phyloP scores from a whole-genome alignment of 2,797 vertebrate species.

The Sebastes cheni region DNA sequence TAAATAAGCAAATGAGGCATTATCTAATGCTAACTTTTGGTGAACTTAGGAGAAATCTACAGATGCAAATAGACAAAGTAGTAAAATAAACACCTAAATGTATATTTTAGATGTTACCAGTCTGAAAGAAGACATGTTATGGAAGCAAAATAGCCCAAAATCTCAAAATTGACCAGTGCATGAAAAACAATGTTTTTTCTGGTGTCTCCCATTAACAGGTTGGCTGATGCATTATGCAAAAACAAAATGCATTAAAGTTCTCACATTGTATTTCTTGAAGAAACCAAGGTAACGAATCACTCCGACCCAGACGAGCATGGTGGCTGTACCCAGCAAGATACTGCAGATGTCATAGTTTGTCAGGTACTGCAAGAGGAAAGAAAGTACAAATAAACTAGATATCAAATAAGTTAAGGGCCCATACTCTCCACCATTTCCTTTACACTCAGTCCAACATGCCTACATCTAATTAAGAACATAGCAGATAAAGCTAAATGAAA shows the following conservation, averaged over 20 bases:
- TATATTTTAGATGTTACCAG: fast-evolving
- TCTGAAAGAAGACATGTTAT: too few relatives aligned
- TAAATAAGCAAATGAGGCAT: too few relatives aligned
- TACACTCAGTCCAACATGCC: neutral
- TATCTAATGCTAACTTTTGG: too few relatives aligned
- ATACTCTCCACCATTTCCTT: neutral
- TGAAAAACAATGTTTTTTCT: too few relatives aligned
- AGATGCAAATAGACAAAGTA: too few relatives aligned
- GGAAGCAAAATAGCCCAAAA: too few relatives aligned
- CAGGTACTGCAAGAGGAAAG: conserved; percentile 82
- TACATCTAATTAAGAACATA: fast-evolving
- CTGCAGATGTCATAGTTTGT: conserved; percentile 94
- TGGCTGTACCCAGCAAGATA: conserved; percentile 92
- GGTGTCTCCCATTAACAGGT: neutral
- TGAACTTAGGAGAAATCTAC: too few relatives aligned
- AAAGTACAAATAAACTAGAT: neutral
- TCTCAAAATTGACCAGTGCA: too few relatives aligned
- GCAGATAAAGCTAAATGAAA: neutral
- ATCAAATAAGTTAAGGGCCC: neutral
- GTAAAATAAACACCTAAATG: too few relatives aligned
- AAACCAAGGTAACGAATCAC: conserved; percentile 95
- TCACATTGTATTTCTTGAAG: conserved; percentile 97
- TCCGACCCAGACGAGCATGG: conserved; percentile 94
- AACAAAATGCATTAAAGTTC: conserved; percentile 26
- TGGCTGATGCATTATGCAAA: neutral